phyloP scores from a whole-genome alignment of 2,113 vertebrate species.

The Tinamus guttatus region DNA sequence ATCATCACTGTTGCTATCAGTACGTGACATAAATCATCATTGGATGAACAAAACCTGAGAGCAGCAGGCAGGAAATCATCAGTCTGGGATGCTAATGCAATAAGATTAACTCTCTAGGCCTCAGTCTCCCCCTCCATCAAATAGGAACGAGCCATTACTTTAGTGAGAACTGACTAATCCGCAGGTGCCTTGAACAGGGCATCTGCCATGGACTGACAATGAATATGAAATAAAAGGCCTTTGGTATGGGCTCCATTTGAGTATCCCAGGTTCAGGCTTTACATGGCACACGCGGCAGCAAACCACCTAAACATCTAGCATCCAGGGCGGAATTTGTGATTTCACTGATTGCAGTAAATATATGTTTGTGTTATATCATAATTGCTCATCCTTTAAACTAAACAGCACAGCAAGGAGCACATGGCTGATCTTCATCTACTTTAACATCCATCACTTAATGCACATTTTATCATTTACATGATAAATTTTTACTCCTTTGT shows the following conservation, averaged over 20 bases:
- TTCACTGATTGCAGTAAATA: conserved; percentile 44
- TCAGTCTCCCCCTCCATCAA: neutral
- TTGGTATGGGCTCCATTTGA: neutral
- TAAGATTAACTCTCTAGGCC: neutral
- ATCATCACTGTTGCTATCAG: neutral
- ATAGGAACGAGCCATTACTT: neutral
- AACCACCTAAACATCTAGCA: neutral
- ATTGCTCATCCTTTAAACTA: conserved; percentile 36
- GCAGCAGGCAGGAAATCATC: neutral
- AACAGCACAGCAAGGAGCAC: conserved; percentile 1
- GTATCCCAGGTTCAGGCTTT: neutral
- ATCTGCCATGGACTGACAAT: neutral
- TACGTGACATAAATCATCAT: neutral
- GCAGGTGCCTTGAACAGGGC: neutral
- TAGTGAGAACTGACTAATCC: neutral
- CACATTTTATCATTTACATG: neutral
- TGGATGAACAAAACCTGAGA: neutral
- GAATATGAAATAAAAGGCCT: neutral
- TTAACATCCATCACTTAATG: neutral
- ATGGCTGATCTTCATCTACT: neutral
- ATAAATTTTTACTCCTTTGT: neutral
- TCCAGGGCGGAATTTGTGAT: neutral
- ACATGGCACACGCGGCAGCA: neutral
- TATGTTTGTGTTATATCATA: neutral
- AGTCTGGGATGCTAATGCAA: neutral